These are phyloP conservation scores for Meteorus sp. DNA, from an alignment of 1,140 invertebrate species.

Conservation along the genomic window DNA sequence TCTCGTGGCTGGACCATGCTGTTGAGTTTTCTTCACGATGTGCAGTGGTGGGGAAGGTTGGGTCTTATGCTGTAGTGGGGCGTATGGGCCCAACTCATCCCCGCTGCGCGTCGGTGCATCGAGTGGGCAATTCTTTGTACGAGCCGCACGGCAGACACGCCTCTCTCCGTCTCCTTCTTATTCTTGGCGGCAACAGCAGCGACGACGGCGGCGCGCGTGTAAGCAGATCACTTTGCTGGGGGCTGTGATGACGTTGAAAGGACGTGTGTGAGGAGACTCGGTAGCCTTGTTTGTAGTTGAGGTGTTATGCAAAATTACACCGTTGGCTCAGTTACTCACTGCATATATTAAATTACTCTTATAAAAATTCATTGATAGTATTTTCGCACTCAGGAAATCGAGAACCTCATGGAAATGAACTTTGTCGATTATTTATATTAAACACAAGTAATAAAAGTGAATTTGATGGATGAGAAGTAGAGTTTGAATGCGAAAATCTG, in stretches of 20 bases:
- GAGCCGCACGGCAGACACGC: constrained; percentile 52
- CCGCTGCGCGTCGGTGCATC: constrained; percentile 8
- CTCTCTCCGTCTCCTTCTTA: constrained; percentile 28
- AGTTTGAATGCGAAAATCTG: no score
- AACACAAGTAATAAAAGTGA: no score
- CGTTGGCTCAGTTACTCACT: not conserved
- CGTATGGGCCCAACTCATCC: constrained; percentile 10
- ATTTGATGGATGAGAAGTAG: no score
- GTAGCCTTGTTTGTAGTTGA: constrained; percentile 33
- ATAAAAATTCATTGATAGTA: no score
- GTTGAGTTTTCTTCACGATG: constrained; percentile 50
- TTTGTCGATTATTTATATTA: no score
- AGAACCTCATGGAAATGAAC: no score
- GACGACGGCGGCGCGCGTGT: not conserved
- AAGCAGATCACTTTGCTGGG: constrained; percentile 40
- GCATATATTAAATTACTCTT: no score
- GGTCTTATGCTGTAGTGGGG: constrained; percentile 23
- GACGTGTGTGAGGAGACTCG: constrained; percentile 22
- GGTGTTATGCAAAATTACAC: constrained; percentile 28
- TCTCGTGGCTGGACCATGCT: constrained; percentile 58
- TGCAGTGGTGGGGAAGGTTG: constrained; percentile 40
- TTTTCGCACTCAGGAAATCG: no score
- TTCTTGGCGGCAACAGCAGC: not conserved
- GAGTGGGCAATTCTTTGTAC: constrained; percentile 54
- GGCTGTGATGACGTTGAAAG: constrained; percentile 31